These are phyloP conservation scores for Apoderus coryli DNA, from an alignment of 2,888 invertebrate species.

Conservation along the genomic window DNA sequence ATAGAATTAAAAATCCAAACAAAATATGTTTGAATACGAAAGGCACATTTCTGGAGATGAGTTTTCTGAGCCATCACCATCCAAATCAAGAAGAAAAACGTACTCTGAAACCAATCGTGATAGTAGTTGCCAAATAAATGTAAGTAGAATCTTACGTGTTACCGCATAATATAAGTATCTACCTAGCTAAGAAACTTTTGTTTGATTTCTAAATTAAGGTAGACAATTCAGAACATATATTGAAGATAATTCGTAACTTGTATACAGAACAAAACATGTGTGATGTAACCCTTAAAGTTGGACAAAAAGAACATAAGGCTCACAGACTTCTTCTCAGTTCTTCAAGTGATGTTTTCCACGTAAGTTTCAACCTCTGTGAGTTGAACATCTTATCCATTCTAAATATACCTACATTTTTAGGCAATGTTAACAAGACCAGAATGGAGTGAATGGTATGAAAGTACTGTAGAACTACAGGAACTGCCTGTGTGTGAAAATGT, in stretches of 20 bases:
- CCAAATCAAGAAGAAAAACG: constrained; percentile 18
- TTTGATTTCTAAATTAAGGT: constrained; percentile 38
- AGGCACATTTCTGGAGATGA: no score
- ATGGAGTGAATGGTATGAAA: constrained; percentile 84
- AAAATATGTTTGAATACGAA: no score
- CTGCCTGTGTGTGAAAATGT: constrained; percentile 70
- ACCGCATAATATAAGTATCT: constrained; percentile 2
- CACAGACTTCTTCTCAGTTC: constrained; percentile 86
- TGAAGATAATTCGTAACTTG: constrained; percentile 67
- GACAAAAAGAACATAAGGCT: constrained; percentile 67
- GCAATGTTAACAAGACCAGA: constrained; percentile 91
- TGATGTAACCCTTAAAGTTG: constrained; percentile 75
- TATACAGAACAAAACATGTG: constrained; percentile 81
- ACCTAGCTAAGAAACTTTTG: not conserved
- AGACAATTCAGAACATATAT: constrained; percentile 69
- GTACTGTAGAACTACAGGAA: constrained; percentile 71
- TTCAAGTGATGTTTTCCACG: constrained; percentile 90
- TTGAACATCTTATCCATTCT: not conserved
- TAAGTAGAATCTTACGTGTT: constrained; percentile 12
- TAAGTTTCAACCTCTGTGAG: constrained; percentile 26
- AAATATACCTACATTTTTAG: constrained; percentile 31
- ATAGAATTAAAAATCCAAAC: no score
- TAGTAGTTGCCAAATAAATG: constrained; percentile 22
- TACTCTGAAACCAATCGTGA: constrained; percentile 17
- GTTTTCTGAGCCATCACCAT: constrained; percentile 13